Base-by-base conservation (phyloP, 1,140 invertebrate genomes). In the Cotesia vestalis region DNA sequence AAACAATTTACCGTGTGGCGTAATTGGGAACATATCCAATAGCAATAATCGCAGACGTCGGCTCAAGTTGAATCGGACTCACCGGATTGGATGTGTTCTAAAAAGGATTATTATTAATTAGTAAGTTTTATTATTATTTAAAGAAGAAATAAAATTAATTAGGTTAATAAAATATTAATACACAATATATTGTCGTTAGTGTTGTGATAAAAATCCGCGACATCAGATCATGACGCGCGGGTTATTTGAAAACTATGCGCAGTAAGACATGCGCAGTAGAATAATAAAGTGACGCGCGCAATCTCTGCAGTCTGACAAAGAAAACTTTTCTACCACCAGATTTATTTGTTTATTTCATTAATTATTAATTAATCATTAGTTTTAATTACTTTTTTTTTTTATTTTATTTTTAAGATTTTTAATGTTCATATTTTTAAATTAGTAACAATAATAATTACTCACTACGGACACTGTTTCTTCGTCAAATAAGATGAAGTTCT, bases 1-100 rank as follows among this genome's bases (percentile, higher is more conserved):
- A 51, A 14, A 51, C 60, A 36, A 46, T 71, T 59, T 81, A 85
- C 83, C 83, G 81, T 4, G 69, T 75, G 2, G 83, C 78, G 38
- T 85, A 75, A 59, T 76, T 75, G 40, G 84, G 83, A 74, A 86
- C 77, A 63, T 83, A 86, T 40, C 84, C 84, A 62, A 79, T 86
- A 35, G 86, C 60, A 66, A 86, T 81, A 34, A 87, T 75, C 1
- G 84, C 76, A 0, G 83, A 83, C 27, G 83, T 83, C 68, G 80
- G 77, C 70, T 80, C 80, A 17, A 87, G 72, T 60, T 76, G 71
- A 63, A 78, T 78, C 59, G 84, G 55, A 64, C 76, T 75, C 51
- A 74, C 68, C 2, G 80, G 71, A 27, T 74, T 75, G 1, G 75
- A 66, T 46, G 73, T 66, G 75, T 78, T 76, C 85, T 86, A 73